phyloP scores from a whole-genome alignment of 2,113 vertebrate species.

The Ariopsis seemanni region DNA sequence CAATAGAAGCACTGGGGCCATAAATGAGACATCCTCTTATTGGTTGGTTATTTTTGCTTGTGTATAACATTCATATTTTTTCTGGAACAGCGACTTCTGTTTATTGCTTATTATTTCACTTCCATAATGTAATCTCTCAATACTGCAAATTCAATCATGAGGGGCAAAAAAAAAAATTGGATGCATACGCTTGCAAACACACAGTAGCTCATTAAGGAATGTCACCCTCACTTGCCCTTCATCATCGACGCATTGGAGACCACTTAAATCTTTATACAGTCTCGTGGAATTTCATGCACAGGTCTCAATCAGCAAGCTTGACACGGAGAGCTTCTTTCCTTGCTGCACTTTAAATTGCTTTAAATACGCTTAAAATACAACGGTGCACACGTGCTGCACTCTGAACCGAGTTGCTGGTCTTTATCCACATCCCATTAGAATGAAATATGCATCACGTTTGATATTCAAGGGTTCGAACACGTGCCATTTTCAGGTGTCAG shows the following conservation, averaged over 20 bases:
- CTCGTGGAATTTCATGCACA: slow-evolving; percentile 33
- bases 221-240: slow-evolving; percentile 52
- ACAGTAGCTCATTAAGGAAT: neutral
- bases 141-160: neutral
- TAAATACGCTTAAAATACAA: neutral
- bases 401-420: slow-evolving; percentile 60
- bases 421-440: slow-evolving; percentile 66
- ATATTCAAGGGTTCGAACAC: slow-evolving; percentile 48
- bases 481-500: slow-evolving; percentile 63
- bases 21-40: neutral
- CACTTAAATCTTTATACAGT: slow-evolving; percentile 39
- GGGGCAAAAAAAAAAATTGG: neutral
- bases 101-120: neutral
- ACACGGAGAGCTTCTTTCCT: neutral
- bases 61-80: neutral
- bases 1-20: slow-evolving; percentile 7
- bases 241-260: slow-evolving; percentile 32
- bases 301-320: slow-evolving; percentile 41
- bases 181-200: neutral
- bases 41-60: neutral
- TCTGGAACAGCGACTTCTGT: neutral
- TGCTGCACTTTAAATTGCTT: slow-evolving; percentile 43
- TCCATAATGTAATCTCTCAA: slow-evolving; percentile 12
- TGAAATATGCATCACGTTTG: slow-evolving; percentile 63
- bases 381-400: slow-evolving; percentile 27